phyloP scores from a whole-genome alignment of 2,113 vertebrate genomes.

The Spilogale gracilis region DNA sequence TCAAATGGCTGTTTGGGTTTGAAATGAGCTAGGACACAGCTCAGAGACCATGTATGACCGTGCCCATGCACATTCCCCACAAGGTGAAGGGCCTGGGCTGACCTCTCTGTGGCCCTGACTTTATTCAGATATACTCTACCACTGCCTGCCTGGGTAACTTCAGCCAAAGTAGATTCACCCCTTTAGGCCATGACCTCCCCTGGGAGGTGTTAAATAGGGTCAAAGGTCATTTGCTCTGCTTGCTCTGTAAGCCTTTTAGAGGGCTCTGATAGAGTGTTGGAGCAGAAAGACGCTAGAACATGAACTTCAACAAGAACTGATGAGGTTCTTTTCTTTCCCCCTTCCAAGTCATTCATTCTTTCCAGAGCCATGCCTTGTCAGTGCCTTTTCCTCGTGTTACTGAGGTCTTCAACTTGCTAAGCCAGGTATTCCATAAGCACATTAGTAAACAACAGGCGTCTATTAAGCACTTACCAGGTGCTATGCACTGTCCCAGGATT shows the following conservation, averaged over 20 bases:
- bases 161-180: neutral
- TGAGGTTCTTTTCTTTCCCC: neutral
- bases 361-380: neutral
- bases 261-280: neutral
- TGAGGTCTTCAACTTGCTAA: neutral
- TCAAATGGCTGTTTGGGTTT: neutral
- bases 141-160: neutral
- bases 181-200: neutral
- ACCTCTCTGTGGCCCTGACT: neutral
- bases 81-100: neutral
- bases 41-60: neutral
- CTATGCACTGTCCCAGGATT: neutral
- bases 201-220: neutral
- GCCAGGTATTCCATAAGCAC: neutral
- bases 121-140: neutral
- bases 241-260: neutral
- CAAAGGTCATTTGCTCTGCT: neutral
- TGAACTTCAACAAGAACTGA: neutral
- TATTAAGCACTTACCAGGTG: neutral
- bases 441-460: neutral
- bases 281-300: neutral
- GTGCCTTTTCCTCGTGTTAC: neutral
- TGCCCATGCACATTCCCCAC: neutral
- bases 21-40: neutral
- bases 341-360: neutral